Base-by-base conservation (phyloP, 2,888 invertebrate genomes). In the Furcula furcula region DNA sequence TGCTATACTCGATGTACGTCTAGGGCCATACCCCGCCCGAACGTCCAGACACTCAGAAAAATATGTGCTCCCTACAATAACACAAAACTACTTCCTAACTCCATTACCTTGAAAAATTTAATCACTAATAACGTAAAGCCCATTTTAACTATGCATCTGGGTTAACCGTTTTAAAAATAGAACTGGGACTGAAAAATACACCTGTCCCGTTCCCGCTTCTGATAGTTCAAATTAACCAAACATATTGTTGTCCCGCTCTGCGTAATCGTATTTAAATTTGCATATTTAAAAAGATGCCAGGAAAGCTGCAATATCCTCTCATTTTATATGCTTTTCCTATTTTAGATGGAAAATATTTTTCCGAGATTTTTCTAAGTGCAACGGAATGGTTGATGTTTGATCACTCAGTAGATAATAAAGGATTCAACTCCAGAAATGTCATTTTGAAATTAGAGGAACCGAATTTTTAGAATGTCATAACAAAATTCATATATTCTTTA, bases 211-310 rank as follows among this genome's bases (percentile, higher is more conserved):
- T 68, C 53, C 1, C 34, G 23, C 67, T 20, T 12, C 13, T 29
- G 11, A 19, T 21, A 34, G 32, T 34, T 41, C 10, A 31, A 39
- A 43, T 26, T 11, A 31, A 31, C 42, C 40, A 41, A 38, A 45
- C 29, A 44, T 47, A 29, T 34, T 19, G 26, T 58, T 38, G 12
- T 68, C 69, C 49, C 64, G 35, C 42, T 73, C 58, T 26, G 40
- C 50, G 60, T 71, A 71, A 76, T 75, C 70, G 64, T 55, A 73
- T 78, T 73, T 65, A 69, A 72, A 76, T 76, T 74, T 76, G 69
- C 76, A 76, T 77, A 64, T 74, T 70, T 68, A 65, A 77, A 76
- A 72, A 74, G 69, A 54, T 58, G 54, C 46, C 44, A 48, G 49
- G 46, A 58, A 55, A 52, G 50, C 58, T 65, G 70, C 68, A 67